Evolutionary conservation across 1,140 invertebrate species (phyloP), one percentile per base, ranked within the genome.

Genomic region (Drosophila pseudoananassae): DNA sequence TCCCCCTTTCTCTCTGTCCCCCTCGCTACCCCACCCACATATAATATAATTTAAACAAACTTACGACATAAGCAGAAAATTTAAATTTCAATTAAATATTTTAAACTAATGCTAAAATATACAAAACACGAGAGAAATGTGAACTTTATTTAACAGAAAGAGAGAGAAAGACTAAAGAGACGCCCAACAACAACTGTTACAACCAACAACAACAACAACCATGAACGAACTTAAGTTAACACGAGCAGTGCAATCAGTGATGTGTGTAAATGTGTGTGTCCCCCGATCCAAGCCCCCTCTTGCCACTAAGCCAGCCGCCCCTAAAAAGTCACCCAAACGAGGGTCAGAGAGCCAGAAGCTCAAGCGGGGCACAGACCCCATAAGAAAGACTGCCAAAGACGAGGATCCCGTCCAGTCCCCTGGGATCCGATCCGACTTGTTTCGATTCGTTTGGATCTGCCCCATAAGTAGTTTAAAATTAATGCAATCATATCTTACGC

Each of bases 91-190:
- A 85, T 81, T 69, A 75, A 61, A 85, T 87, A 85, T 85, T 81
- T 76, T 64, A 73, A 85, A 68, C 55, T 38, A 59, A 76, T 65
- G 54, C 45, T 76, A 53, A 69, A 64, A 78, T 84, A 66, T 85
- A 76, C 83, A 73, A 73, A 65, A 85, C 20, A 79, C 71, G 76
- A 83, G 80, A 83, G 76, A 79, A 79, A 73, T 85, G 80, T 76
- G 80, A 85, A 85, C 82, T 85, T 85, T 85, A 87, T 85, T 85
- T 85, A 76, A 25, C 27, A 40, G 49, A 43, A 33, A 66, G 58
- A 29, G 43, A 46, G 17, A 46, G 17, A 46, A 17, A 52, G 71
- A 65, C 52, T 58, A 58, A 87, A 85, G 64, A 85, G 81, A 85
- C 81, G 81, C 53, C 71, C 49, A 75, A 73, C 71, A 64, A 84